Evolutionary conservation across 2,797 vertebrate genomes (phyloP), one percentile per base, ranked within the genome.

Genomic region (Myotis vivesi): DNA sequence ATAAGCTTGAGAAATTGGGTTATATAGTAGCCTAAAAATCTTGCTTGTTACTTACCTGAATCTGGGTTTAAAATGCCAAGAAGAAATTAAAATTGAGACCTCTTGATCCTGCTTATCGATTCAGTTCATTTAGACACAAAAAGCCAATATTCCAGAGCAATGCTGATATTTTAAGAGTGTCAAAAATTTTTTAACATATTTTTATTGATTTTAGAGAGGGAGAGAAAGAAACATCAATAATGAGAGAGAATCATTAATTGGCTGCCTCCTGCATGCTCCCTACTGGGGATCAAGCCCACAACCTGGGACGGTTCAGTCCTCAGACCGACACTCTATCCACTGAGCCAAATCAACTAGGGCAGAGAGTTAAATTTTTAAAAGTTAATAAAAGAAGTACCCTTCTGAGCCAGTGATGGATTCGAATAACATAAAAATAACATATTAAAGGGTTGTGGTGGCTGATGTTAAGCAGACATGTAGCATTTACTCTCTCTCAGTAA

Each of bases 1-100:
- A 23, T 93, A 96, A 94, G 84, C 93, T 96, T 94, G 80, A 96
- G 90, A 96, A 97, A 96, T 89, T 96, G 87, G 38, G 94, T 96
- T 96, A 90, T 68, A 90, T 33, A 73, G 49, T 95, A 86, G 71
- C 71, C 79, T 94, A 38, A 92, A 95, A 95, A 79, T 81, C 66
- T 96, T 96, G 64, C 79, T 95, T 96, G 64, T 94, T 97, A 93
- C 77, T 92, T 94, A 79, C 86, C 17, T 91, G 68, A 95, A 81
- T 79, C 90, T 89, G 59, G 13, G n/a, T 90, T 95, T 96, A 79
- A 94, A 97, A 96, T 94, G 85, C 41, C 81, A 95, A 87, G 51
- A 86, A 95, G 51, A 95, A 96, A 92, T 96, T 95, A 97, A 95
- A 96, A 89, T 80, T 59, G 38, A 49, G 92, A 36, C 22, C 82